Base-by-base conservation (phyloP, 2,113 vertebrate genomes). In the Platichthys flesus region DNA sequence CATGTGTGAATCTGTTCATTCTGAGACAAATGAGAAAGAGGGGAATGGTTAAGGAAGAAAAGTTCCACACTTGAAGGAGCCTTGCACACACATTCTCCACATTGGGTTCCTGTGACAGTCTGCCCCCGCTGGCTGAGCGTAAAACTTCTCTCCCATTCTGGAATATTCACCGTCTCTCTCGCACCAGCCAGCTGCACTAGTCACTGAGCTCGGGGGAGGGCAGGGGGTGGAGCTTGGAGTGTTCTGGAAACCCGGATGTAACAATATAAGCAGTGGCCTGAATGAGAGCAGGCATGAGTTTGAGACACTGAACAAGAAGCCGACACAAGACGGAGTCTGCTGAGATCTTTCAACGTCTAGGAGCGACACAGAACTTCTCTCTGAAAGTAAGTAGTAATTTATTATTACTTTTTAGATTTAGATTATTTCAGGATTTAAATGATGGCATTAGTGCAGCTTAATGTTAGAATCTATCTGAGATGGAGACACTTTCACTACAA, bases 171-270 rank as follows among this genome's bases (percentile, higher is more conserved):
- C 54, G 0, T 2, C 81, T 65, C 31, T 81, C 74, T 1, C 31
- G 67, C 59, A 40, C 76, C 31, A 31, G 47, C 67, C 81, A 58
- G 71, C 85, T 86, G 35, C 9, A 37, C 8, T 9, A 9, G 35
- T 37, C 9, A 37, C 35, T 9, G 8, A 37, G 35, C 35, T 37
- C 35, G 9, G 35, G 35, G 35, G 35, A 37, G 35, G 35, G 16
- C 14, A 18, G 18, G 4, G 47, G 61, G 5, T 18, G 57, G 28
- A 7, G 21, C 61, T 40, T 15, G 49, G 87, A 89, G 71, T 9
- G 4, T 92, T 92, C 90, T 90, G 83, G 92, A 91, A 91, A 76
- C 59, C 1, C 42, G 67, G 6, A 60, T 62, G 4, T 26, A 55
- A 68, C 71, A 83, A 86, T 91, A 89, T 78, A 92, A 89, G 75